Conservation (phyloP, 1,140 invertebrate species). For the Pteromalus puparum region DNA sequence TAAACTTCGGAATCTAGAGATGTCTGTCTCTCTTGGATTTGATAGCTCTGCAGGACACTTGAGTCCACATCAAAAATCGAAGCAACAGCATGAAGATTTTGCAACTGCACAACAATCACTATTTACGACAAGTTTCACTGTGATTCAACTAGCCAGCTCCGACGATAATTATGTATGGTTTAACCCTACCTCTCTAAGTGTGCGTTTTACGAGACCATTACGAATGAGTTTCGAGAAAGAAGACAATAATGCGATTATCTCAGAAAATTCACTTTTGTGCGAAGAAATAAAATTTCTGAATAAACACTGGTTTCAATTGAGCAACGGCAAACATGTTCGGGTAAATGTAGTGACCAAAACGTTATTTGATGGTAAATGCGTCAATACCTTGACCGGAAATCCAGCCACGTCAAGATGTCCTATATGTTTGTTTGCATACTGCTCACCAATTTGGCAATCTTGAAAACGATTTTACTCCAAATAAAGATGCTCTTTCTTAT, state of each 20-base stretch:
- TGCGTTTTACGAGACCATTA: slow-evolving; percentile 25
- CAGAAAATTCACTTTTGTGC: not conserved
- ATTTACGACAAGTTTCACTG: slow-evolving; percentile 13
- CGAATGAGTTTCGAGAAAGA: slow-evolving; percentile 1
- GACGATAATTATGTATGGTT: slow-evolving; percentile 14
- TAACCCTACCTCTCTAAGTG: slow-evolving; percentile 12
- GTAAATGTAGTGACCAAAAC: slow-evolving; percentile 5
- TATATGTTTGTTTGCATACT: not conserved
- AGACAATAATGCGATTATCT: not conserved
- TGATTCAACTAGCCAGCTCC: not conserved
- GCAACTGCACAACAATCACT: slow-evolving; percentile 20
- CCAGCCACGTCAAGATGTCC: slow-evolving; percentile 26
- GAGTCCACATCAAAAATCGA: too few species aligned
- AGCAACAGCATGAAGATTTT: slow-evolving; percentile 17
- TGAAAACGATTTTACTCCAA: slow-evolving; percentile 18
- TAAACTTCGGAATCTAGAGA: too few species aligned
- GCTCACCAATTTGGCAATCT: slow-evolving; percentile 16
- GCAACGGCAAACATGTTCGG: slow-evolving; percentile 1
- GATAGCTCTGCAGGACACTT: too few species aligned
- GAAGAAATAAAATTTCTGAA: slow-evolving; percentile 15
- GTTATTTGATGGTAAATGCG: slow-evolving; percentile 18
- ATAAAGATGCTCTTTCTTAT: not conserved
- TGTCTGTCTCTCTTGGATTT: too few species aligned
- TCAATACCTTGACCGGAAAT: slow-evolving; percentile 23
- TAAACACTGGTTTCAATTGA: not conserved